Base-by-base conservation (phyloP, 1,140 invertebrate genomes). In the Lucilia sericata region DNA sequence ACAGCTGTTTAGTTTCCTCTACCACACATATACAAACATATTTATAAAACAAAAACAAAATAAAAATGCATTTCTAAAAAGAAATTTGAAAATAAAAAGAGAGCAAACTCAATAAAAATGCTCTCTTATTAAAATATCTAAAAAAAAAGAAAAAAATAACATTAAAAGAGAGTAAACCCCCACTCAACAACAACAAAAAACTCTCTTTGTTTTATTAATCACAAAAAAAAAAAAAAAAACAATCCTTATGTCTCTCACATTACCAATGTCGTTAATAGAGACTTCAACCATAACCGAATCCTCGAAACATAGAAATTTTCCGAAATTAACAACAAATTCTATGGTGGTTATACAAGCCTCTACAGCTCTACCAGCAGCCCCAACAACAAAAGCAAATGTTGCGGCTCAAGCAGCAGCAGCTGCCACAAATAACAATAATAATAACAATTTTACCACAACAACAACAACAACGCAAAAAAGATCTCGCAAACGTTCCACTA, bases 341-440 rank as follows among this genome's bases (percentile, higher is more conserved):
- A 80, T 80, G 76, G 76, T 80, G 42, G 76, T 80, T 80, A 80
- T 80, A 80, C 76, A 80, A 80, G 76, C 76, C n/a, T 49, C 76
- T 51, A 51, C 76, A 49, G n/a, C 65, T 25, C 25, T 19, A 65
- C 7, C 75, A 78, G 36, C 76, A 42, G 9, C 30, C 3, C 7
- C 25, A 36, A 10, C 30, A 19, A 49, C 42, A 51, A 80, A 51
- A 47, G 13, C 65, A 5, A n/a, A 60, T 60, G 13, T 17, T 60
- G 17, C 74, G 34, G 3, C 75, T 17, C 25, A 12, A 30, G 21
- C 10, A 36, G 21, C 25, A 17, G 42, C 17, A 47, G 42, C 9
- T 13, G 5, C 25, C 25, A 30, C 25, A 30, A 30, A 30, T 30
- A 30, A 30, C 25, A 30, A 30, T 30, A 30, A 30, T 30, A 30